Evolutionary conservation across 2,888 invertebrate species (phyloP), one percentile per base, ranked within the genome.

Genomic region (Beris chalybata): DNA sequence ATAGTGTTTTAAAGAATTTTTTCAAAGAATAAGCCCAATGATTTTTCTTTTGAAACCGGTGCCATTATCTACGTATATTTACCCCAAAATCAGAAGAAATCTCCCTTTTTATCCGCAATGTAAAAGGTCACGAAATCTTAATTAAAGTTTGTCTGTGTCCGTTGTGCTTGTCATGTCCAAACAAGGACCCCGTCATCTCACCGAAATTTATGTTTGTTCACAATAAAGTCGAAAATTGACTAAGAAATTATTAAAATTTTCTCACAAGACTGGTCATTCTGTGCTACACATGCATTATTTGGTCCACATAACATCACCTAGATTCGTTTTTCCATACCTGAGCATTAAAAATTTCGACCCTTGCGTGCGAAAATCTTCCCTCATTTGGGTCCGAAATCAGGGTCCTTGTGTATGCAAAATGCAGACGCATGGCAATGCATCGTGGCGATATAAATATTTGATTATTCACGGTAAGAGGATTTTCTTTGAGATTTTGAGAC

Each of bases 381-480:
- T 32, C 61, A 38, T 43, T 4, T 12, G 2, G 52, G 50, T 61
- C 50, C 13, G 22, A 29, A 38, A 50, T 9, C 38, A 1, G 38
- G 9, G 38, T 9, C 3, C 38, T 9, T 5, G 4, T 38, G 45
- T 53, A 65, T 65, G 68, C 68, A 65, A 61, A 65, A 65, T 30
- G 53, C 56, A 52, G 61, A 65, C 30, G 53, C 56, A 52, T 59
- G 44, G 54, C 68, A 61, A 66, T 64, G 63, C 45, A 67, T 47
- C 38, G 22, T 15, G 61, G 15, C 57, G 57, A 69, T 67, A 65
- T 67, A 69, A 69, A 69, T 67, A 69, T 69, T 67, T 69, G 69
- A 69, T 69, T 69, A 69, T 69, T 59, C 65, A 69, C 65, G 67
- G 69, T 61, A 69, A 69, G 66, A 69, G 59, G 64, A 69, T 69